These are phyloP conservation scores for Caligus rogercresseyi DNA, from an alignment of 1,140 invertebrate genomes.

Conservation along the genomic window DNA sequence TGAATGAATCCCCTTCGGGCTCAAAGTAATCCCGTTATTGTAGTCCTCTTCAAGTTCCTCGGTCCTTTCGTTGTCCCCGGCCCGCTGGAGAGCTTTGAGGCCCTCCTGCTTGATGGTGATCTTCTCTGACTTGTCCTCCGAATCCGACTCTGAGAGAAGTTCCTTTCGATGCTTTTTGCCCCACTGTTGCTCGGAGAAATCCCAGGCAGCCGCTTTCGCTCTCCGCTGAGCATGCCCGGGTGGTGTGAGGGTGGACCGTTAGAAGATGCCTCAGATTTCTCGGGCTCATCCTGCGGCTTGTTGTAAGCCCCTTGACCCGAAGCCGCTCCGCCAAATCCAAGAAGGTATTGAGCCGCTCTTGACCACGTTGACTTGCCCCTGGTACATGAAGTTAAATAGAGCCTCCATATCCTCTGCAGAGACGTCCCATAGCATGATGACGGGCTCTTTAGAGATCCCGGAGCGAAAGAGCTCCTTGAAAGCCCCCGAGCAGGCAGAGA, in stretches of 20 bases:
- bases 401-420: slow-evolving; percentile 58
- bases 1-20: not conserved
- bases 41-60: not conserved
- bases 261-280: not conserved
- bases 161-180: not conserved
- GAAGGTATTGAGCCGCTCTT: slow-evolving; percentile 27
- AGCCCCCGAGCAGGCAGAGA: slow-evolving; percentile 50
- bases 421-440: slow-evolving; percentile 65
- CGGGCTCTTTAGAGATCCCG: slow-evolving; percentile 63
- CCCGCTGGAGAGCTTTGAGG: not conserved
- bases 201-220: not conserved
- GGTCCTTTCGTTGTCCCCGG: not conserved
- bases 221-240: not conserved
- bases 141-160: not conserved
- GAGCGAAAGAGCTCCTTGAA: slow-evolving; percentile 3
- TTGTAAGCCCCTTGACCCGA: slow-evolving; percentile 25
- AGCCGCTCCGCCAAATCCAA: slow-evolving; percentile 26
- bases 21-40: not conserved
- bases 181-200: not conserved
- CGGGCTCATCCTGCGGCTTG: slow-evolving; percentile 14
- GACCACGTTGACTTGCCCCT: slow-evolving; percentile 33
- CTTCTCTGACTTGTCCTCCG: not conserved
- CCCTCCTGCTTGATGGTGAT: not conserved
- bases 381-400: slow-evolving; percentile 68
- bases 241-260: not conserved